These are phyloP conservation scores for Gallinago nigripennis DNA, from an alignment of 2,797 vertebrate species.

Conservation along the genomic window DNA sequence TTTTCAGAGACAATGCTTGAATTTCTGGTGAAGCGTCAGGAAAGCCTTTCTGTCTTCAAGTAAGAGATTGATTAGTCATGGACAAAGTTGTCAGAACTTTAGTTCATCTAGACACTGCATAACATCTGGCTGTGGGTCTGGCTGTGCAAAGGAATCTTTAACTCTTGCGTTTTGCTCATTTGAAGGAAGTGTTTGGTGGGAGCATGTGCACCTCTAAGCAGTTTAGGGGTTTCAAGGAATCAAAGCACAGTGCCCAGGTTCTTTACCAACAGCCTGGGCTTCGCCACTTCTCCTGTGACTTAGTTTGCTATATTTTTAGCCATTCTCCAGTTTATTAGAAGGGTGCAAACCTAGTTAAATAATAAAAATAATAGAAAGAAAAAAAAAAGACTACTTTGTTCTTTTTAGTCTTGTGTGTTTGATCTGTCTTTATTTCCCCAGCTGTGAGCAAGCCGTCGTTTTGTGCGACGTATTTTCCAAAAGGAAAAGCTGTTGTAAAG, in stretches of 20 bases:
- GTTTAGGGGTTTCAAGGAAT: neutral
- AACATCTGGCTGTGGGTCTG: neutral
- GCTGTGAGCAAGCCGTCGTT: neutral
- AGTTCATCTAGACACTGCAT: neutral
- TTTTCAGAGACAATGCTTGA: neutral
- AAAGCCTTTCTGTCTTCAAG: neutral
- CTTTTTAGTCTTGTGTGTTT: neutral
- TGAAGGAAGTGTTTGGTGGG: neutral
- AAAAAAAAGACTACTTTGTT: neutral
- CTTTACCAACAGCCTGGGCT: neutral
- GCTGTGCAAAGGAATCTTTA: neutral
- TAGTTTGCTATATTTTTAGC: neutral
- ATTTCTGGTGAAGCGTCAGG: neutral
- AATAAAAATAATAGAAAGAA: neutral
- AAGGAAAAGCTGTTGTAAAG: neutral
- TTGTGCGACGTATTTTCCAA: neutral
- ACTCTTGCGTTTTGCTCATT: neutral
- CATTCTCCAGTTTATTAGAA: too few species aligned
- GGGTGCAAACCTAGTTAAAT: neutral
- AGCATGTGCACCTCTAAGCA: neutral
- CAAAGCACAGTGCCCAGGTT: neutral
- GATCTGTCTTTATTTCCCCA: neutral
- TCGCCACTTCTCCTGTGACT: neutral
- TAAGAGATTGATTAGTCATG: neutral
- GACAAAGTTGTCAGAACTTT: neutral